These are phyloP conservation scores for Blera fallax DNA, from an alignment of 2,888 invertebrate species.

Conservation along the genomic window DNA sequence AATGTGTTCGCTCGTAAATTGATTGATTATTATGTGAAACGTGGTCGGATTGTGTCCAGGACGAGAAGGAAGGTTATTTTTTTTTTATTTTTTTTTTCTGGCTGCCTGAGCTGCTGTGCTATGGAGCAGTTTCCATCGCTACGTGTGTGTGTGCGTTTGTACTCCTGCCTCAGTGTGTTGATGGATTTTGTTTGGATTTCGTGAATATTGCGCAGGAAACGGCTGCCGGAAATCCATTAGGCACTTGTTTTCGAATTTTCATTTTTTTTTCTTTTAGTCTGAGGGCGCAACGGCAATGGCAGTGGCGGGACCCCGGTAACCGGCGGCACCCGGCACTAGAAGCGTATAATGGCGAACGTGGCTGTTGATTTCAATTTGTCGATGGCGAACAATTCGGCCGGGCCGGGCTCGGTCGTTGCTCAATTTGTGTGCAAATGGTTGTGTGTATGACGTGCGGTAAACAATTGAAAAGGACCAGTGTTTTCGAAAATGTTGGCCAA, in stretches of 20 bases:
- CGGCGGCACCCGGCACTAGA: not conserved
- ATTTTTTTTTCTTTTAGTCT: slow-evolving; percentile 22
- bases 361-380: slow-evolving; percentile 66
- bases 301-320: not conserved
- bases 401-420: not conserved
- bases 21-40: slow-evolving; percentile 71
- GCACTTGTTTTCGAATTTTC: slow-evolving; percentile 65
- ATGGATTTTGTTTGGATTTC: slow-evolving; percentile 69
- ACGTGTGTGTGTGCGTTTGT: slow-evolving; percentile 18
- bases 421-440: slow-evolving; percentile 21
- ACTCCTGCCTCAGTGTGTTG: slow-evolving; percentile 55
- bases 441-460: slow-evolving; percentile 26
- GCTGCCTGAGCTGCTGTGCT: not conserved
- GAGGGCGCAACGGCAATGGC: not conserved
- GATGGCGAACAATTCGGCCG: slow-evolving; percentile 13
- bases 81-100: slow-evolving; percentile 1
- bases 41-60: slow-evolving; percentile 51
- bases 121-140: not conserved
- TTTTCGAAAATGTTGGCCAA: slow-evolving; percentile 44
- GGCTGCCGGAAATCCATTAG: slow-evolving; percentile 73
- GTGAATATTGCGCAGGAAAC: slow-evolving; percentile 64
- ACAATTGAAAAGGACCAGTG: slow-evolving; percentile 20
- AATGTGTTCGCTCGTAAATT: slow-evolving; percentile 59
- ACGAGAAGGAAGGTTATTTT: not conserved
- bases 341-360: slow-evolving; percentile 17